Conservation (phyloP, 2,797 vertebrate species). For the Malacoraja senta region DNA sequence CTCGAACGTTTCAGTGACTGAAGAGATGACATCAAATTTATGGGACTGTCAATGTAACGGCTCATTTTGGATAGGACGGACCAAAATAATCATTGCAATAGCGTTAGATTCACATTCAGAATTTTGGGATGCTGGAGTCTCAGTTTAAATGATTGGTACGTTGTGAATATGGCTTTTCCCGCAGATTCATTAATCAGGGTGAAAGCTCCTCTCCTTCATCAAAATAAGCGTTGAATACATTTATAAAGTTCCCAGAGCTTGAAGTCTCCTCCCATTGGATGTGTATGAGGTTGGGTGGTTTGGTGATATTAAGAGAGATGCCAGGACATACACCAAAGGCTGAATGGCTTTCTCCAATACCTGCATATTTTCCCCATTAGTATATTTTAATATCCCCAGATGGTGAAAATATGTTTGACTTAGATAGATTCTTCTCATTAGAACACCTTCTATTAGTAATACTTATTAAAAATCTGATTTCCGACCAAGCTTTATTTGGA, state of each 20-base stretch:
- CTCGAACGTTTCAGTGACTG: background rate
- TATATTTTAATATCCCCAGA: background rate
- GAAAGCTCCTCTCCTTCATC: background rate
- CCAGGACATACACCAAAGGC: background rate
- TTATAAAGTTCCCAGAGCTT: background rate
- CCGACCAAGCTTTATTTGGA: background rate
- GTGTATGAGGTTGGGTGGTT: background rate
- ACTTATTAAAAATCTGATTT: background rate
- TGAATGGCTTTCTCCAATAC: background rate
- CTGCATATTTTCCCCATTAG: background rate
- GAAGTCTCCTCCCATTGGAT: background rate
- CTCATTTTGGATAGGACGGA: background rate
- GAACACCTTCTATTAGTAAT: background rate
- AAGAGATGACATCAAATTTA: background rate
- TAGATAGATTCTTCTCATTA: background rate
- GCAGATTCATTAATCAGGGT: background rate
- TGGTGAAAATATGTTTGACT: background rate
- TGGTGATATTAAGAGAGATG: background rate
- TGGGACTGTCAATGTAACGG: background rate
- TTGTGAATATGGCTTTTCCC: background rate
- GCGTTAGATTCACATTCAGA: background rate
- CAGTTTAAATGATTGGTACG: background rate
- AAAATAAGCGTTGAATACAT: background rate
- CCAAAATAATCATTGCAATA: background rate
- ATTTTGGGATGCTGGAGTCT: background rate